phyloP scores from a whole-genome alignment of 2,888 invertebrate species.

The Agrilus cyanescens region DNA sequence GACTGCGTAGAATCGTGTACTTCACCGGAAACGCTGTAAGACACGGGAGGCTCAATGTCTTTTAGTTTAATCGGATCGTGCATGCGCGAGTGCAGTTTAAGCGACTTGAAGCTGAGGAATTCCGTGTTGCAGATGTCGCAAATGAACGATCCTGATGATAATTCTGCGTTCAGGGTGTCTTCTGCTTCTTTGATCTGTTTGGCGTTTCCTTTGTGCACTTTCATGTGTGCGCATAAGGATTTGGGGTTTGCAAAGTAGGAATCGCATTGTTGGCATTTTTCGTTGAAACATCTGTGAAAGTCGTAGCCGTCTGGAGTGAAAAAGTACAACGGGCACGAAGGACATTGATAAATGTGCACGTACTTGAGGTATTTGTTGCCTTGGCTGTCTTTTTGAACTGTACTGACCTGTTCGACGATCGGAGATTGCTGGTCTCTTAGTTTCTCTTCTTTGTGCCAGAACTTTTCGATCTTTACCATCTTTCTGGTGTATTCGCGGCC shows the following conservation, averaged over 20 bases:
- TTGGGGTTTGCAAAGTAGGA: constrained; percentile 41
- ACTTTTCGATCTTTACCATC: constrained; percentile 46
- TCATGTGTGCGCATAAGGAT: constrained; percentile 49
- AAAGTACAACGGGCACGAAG: constrained; percentile 37
- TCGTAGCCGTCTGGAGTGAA: constrained; percentile 35
- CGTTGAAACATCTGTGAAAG: constrained; percentile 33
- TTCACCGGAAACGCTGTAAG: constrained; percentile 26
- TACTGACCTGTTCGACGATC: not conserved
- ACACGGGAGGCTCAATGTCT: constrained; percentile 39
- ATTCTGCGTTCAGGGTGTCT: constrained; percentile 7
- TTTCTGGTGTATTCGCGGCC: constrained; percentile 40
- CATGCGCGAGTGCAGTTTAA: constrained; percentile 61
- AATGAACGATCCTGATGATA: constrained; percentile 31
- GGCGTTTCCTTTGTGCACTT: constrained; percentile 38
- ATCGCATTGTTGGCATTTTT: constrained; percentile 37
- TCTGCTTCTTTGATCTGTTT: constrained; percentile 4
- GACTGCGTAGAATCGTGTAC: constrained; percentile 27
- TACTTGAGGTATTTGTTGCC: constrained; percentile 8
- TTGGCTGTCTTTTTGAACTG: not conserved
- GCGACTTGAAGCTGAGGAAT: constrained; percentile 53
- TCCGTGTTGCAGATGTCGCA: constrained; percentile 57
- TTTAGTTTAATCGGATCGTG: constrained; percentile 54
- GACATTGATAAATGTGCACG: constrained; percentile 36
- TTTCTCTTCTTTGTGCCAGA: constrained; percentile 35
- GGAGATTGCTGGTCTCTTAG: not conserved